Base-by-base conservation (phyloP, 2,113 vertebrate species). In the Uria lomvia region DNA sequence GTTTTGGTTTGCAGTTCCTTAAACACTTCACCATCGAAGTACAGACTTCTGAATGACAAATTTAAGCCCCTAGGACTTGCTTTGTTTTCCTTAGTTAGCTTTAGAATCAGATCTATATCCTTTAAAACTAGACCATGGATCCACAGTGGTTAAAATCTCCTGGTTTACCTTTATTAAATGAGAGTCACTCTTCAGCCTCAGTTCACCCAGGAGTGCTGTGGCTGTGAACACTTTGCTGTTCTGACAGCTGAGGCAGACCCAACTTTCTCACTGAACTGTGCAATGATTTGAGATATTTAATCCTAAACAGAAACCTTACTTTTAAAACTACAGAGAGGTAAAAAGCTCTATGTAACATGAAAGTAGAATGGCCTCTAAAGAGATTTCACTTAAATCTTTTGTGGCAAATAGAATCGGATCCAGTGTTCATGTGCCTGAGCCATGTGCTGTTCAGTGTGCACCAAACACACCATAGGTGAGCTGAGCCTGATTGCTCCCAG, bases 201-300 rank as follows among this genome's bases (percentile, higher is more conserved):
- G 2, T 23, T 75, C 40, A 12, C 52, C 80, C 32, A 1, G 72
- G 24, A 34, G 55, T 2, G 13, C 72, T 49, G 76, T 13, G 65
- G 2, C 56, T 42, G 53, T 1, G 1, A 60, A 29, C 40, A 1
- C 43, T 52, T 21, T 0, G 8, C 71, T n/a, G 21, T 34, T 32
- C 52, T 15, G 34, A 15, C 80, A 50, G 67, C 62, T 24, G 47
- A 42, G 65, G 82, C 88, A 42, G 58, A 49, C 3, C 43, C 7
- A 14, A 19, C 72, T 53, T 29, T 43, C 67, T 45, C 62, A 5
- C 1, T 70, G 56, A 76, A 18, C 83, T 76, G 15, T 29, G 52
- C 68, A 32, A 15, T 29, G 45, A 32, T 40, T 27, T 40, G 68
- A 70, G 65, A 38, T 38, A 27, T 9, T 72, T 47, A 81, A 63